Base-by-base conservation (phyloP, 2,797 vertebrate genomes). In the Gadopsis bispinosus region DNA sequence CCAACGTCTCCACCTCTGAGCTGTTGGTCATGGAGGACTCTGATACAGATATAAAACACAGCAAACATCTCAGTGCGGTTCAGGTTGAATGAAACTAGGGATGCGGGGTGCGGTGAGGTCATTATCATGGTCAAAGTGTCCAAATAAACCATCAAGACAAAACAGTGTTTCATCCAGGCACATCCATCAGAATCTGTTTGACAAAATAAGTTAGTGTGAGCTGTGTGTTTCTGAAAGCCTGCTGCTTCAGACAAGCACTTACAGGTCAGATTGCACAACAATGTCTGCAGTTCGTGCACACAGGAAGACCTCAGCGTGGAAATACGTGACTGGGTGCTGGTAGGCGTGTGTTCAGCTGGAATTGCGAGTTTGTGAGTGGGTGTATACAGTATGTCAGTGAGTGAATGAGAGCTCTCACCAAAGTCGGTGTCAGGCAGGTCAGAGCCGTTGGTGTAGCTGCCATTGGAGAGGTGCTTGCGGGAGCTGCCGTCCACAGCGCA, bases 341-440 rank as follows among this genome's bases (percentile, higher is more conserved):
- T 54, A n/a, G 11, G 50, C 66, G 55, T 4, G 64, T 56, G 59
- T 41, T 79, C 8, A 66, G 56, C 65, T 65, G 26, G 2, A 53
- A 17, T 22, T 64, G 58, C 50, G 29, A 50, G 47, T 54, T 29
- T 60, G 50, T 56, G 3, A 79, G 75, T 37, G 37, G 5, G 31
- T 17, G 41, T 60, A 3, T 50, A 37, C 29, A 17, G 56, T 41
- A 20, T 14, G 51, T 71, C 51, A 31, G n/a, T 50, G 43, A 60
- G 58, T 7, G 29, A 45, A 8, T 9, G 19, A 68, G 39, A 60
- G 31, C 53, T 62, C 95, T 94, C 84, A 99, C 97, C 98, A 39
- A 99, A 99, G 78, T 99, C 98, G 5, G 95, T 96, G 69, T 99
- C 97, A 0, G 96, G 95, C 87, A 98, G 95, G 81, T 97, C 97